A percentile compares a stretch with the other conserved stretches of the same genome.
Conservation (phyloP, 2,888 invertebrate genomes). For the Formica aserva region DNA sequence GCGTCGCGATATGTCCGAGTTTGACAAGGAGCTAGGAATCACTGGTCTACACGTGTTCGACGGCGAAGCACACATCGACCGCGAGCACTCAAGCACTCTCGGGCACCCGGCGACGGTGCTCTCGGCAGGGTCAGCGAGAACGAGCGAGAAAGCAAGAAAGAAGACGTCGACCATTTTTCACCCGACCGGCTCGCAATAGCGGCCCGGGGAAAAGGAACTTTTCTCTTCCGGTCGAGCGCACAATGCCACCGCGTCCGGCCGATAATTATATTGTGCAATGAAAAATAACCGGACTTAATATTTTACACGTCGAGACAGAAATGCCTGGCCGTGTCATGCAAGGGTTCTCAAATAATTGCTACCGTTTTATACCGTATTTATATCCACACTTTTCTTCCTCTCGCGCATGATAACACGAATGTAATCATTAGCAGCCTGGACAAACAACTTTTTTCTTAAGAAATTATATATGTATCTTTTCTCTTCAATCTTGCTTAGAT, state of each 20-base stretch:
- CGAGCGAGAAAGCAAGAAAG: conserved; percentile 46
- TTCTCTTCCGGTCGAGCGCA: conserved; percentile 66
- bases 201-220: conserved; percentile 64
- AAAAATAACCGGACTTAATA: conserved; percentile 77
- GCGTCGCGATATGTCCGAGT: conserved; percentile 44
- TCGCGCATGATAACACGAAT: background rate
- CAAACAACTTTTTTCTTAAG: background rate
- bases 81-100: conserved; percentile 48
- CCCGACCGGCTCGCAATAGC: conserved; percentile 52
- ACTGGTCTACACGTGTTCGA: conserved; percentile 47
- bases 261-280: conserved; percentile 77
- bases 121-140: conserved; percentile 31
- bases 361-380: conserved; percentile 35
- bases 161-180: conserved; percentile 71
- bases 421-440: background rate
- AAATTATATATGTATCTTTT: background rate
- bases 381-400: background rate
- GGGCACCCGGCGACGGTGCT: conserved; percentile 8
- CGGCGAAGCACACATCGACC: conserved; percentile 40
- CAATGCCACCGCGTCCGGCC: conserved; percentile 66
- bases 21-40: conserved; percentile 46
- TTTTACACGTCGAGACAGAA: conserved; percentile 62
- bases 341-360: conserved; percentile 66
- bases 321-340: conserved; percentile 40
- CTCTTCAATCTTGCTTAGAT: background rate